Evolutionary conservation across 2,888 invertebrate genomes (phyloP), one percentile per base, ranked within the genome.

Genomic region (Hylaea fasciaria): DNA sequence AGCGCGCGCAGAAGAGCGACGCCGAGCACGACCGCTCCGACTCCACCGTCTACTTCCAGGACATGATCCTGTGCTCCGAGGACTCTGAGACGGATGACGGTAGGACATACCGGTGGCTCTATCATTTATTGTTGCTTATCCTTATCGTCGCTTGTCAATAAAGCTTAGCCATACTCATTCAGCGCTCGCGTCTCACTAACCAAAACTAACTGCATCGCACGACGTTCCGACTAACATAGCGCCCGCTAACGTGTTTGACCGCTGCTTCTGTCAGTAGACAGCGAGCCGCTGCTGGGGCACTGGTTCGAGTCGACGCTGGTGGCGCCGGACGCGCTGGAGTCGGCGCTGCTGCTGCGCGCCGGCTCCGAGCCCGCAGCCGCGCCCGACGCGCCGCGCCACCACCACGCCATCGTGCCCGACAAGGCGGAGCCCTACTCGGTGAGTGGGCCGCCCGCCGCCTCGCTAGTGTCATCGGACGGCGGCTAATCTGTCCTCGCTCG

Each of bases 21-120:
- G 95, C 96, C 41, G 96, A 96, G 81, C 97, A 96, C 45, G 98
- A 98, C 81, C 96, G 96, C 48, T 98, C 98, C 4, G 98, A 98
- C 88, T 98, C 98, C 10, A 98, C 98, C 48, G 98, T 98, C n/a
- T 98, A 97, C 90, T 98, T 98, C 86, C 98, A 98, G 87, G 98
- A 98, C 87, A 96, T 98, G 87, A 94, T 96, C 58, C 96, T 98
- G 77, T 97, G 97, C 83, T 97, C 97, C 0, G 97, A 97, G 80
- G 98, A 97, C 81, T 97, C 97, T 51, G 96, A 97, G 60, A 96
- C 96, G 43, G 97, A 97, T 80, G 97, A 97, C 87, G 97, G 97
- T 95, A 90, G 83, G 77, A 62, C 51, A 29, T 39, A 28, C 5
- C 45, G 22, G 22, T 22, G 2, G 2, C 22, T 22, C 22, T 22